Conservation (phyloP, 2,113 vertebrate species). For the Rhea pennata region DNA sequence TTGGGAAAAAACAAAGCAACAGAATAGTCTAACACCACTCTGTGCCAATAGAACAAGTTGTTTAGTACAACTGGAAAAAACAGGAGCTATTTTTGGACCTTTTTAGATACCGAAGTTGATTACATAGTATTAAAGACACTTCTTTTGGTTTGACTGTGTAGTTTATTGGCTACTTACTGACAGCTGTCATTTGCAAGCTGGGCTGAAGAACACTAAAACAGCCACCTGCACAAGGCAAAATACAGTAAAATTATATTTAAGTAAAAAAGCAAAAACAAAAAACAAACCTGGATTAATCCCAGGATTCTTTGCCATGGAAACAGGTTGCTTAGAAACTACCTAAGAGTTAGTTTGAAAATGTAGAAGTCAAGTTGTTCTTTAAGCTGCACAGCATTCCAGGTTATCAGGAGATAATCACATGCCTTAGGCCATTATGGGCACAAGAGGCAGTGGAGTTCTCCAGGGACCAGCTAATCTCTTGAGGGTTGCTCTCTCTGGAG, state of each 20-base stretch:
- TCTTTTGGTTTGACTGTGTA: not conserved
- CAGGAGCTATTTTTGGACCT: not conserved
- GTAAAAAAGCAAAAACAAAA: not conserved
- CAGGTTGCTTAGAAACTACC: slow-evolving; percentile 82
- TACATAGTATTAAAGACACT: not conserved
- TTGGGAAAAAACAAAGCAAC: not conserved
- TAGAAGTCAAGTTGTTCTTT: slow-evolving; percentile 76
- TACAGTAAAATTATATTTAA: slow-evolving; percentile 73
- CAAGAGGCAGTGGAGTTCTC: slow-evolving; percentile 31
- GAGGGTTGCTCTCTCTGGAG: slow-evolving; percentile 13
- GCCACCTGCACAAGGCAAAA: slow-evolving; percentile 66
- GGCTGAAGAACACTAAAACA: slow-evolving; percentile 24
- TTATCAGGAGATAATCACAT: slow-evolving; percentile 60
- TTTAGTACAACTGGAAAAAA: not conserved
- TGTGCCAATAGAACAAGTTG: not conserved
- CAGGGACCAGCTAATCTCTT: slow-evolving; percentile 24
- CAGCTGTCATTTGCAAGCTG: slow-evolving; percentile 27
- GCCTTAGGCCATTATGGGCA: slow-evolving; percentile 8
- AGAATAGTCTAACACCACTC: not conserved
- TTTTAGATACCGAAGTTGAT: not conserved
- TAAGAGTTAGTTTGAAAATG: slow-evolving; percentile 71
- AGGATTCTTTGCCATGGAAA: slow-evolving; percentile 83
- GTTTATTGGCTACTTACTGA: slow-evolving; percentile 32
- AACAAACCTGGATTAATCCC: slow-evolving; percentile 73
- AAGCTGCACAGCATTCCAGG: slow-evolving; percentile 57